These are phyloP conservation scores for Xyrauchen texanus DNA, from an alignment of 2,113 vertebrate genomes.

Conservation along the genomic window DNA sequence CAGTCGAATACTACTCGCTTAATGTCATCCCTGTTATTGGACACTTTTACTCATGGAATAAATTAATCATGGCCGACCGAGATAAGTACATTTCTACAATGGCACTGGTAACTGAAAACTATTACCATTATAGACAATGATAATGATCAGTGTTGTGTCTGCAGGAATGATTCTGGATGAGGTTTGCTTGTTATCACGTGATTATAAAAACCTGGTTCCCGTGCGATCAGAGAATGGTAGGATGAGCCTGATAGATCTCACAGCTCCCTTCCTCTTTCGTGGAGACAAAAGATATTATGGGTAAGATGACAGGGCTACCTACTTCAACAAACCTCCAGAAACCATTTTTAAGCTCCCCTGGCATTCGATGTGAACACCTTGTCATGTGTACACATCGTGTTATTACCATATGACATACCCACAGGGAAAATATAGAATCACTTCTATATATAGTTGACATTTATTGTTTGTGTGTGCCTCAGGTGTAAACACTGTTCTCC, in stretches of 20 bases:
- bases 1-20: too few relatives aligned
- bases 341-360: not conserved
- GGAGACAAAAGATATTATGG: conserved; percentile 81
- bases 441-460: not conserved
- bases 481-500: conserved; percentile 72
- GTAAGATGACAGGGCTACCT: conserved; percentile 67
- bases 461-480: conserved; percentile 24
- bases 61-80: too few relatives aligned
- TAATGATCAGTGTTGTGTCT: too few relatives aligned
- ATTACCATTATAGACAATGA: too few relatives aligned
- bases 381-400: not conserved
- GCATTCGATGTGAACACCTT: not conserved
- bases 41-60: too few relatives aligned
- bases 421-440: not conserved
- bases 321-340: too few relatives aligned
- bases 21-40: too few relatives aligned
- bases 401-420: too few relatives aligned
- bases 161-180: conserved; percentile 82
- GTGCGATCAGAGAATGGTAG: conserved; percentile 73
- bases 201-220: conserved; percentile 83
- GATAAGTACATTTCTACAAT: too few relatives aligned
- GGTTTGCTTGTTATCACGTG: conserved; percentile 71
- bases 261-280: conserved; percentile 86
- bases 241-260: conserved; percentile 79
- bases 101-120: too few relatives aligned